Evolutionary conservation across 2,888 invertebrate genomes (phyloP), one percentile per base, ranked within the genome.

Genomic region (Nezara viridula): DNA sequence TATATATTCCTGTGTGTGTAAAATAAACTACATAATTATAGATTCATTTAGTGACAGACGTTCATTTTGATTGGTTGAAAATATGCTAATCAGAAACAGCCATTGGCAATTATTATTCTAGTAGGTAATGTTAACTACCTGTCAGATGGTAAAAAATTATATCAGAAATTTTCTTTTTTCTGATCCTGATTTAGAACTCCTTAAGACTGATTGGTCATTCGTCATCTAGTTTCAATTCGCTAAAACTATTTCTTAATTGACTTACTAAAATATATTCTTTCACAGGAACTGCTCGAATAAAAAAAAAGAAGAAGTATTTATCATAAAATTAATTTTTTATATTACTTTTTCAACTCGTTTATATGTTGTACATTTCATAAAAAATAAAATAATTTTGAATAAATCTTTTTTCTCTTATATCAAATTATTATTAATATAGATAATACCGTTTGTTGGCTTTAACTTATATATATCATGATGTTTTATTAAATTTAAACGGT

Each of bases 61-160:
- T 73, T 60, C 66, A 3, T 37, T 73, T 37, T 4, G 16, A 27
- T 32, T 37, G 32, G 32, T 37, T 73, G 14, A 73, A 73, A 19
- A 73, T 73, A 73, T 73, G 66, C 66, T 19, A 81, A 81, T 81
- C 9, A 6, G 44, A n/a, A 77, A 40, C 12, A 21, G 81, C n/a
- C 10, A n/a, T 81, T 44, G n/a, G 14, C 81, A 81, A 44, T 81
- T 81, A 81, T 81, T 81, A n/a, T n/a, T 12, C 44, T 44, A 44
- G 81, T 47, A n/a, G n/a, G n/a, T n/a, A 40, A 44, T 81, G 81
- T 44, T 81, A 81, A 47, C 81, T n/a, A 47, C 24, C 81, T 81
- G 81, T 14, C 81, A 81, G 24, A 1, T 4, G n/a, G n/a, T 44
- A 44, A 81, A 81, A 81, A 81, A 44, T n/a, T 44, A 44, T 6